Conservation (phyloP, 2,113 vertebrate species). For the Pangasianodon hypophthalmus region DNA sequence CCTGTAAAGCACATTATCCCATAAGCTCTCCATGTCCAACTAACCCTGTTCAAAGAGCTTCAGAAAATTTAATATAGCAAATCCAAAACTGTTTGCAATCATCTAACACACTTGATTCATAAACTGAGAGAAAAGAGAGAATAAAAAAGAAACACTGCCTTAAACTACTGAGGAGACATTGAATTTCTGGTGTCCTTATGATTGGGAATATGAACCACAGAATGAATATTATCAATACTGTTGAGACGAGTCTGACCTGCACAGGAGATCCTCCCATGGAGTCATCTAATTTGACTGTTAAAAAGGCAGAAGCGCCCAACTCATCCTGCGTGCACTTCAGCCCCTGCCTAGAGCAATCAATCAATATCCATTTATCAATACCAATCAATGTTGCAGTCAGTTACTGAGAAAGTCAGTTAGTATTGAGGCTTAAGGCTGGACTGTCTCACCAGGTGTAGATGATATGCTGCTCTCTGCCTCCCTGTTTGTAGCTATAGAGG, state of each 20-base stretch:
- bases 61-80: neutral
- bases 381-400: neutral
- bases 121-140: neutral
- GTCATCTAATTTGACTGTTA: constrained; percentile 71
- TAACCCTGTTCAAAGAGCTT: neutral
- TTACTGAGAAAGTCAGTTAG: neutral
- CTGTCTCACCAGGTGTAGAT: constrained; percentile 76
- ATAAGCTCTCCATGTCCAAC: neutral
- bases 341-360: constrained; percentile 70
- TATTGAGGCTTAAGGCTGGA: neutral
- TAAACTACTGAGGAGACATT: neutral
- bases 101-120: neutral
- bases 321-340: constrained; percentile 69
- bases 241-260: constrained; percentile 63
- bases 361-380: neutral
- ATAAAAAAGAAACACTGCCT: neutral
- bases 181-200: neutral
- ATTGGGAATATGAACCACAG: neutral
- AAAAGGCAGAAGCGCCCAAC: constrained; percentile 67
- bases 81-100: neutral
- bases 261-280: constrained; percentile 69
- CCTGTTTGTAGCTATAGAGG: constrained; percentile 68
- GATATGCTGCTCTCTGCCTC: constrained; percentile 63
- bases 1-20: neutral
- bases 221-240: neutral